phyloP scores from a whole-genome alignment of 2,113 vertebrate genomes.

The Bombycilla garrulus region DNA sequence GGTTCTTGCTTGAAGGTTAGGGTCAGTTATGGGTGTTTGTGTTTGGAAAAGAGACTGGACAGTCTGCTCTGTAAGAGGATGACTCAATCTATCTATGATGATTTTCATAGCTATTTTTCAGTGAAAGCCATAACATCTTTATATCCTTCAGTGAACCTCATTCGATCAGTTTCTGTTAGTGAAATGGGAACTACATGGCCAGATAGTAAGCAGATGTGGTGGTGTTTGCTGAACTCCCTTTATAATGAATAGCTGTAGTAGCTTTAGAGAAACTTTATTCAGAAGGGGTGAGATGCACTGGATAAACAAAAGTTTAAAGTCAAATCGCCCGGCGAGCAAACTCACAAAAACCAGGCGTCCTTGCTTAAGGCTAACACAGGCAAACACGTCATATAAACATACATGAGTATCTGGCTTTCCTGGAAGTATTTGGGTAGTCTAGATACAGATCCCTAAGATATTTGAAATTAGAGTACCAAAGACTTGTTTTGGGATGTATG shows the following conservation, averaged over 20 bases:
- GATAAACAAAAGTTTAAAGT: background rate
- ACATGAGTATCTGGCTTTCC: background rate
- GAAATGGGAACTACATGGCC: background rate
- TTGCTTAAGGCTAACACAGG: background rate
- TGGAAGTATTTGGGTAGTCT: background rate
- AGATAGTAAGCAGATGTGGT: background rate
- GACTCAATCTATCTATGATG: background rate
- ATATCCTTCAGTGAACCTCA: background rate
- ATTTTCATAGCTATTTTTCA: background rate
- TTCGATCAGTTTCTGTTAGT: background rate
- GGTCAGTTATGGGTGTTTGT: background rate
- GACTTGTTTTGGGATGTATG: background rate
- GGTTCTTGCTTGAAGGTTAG: background rate
- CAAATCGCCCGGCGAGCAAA: background rate
- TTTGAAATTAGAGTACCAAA: background rate
- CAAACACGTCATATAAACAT: background rate
- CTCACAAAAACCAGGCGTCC: background rate
- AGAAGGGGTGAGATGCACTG: background rate
- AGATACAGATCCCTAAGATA: background rate
- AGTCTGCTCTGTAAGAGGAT: background rate
- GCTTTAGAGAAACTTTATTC: background rate
- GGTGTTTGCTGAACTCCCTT: background rate
- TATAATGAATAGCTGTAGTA: background rate
- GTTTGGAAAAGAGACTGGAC: background rate
- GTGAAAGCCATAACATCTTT: background rate